Conservation (phyloP, 1,140 invertebrate genomes). For the Pectinophora gossypiella region DNA sequence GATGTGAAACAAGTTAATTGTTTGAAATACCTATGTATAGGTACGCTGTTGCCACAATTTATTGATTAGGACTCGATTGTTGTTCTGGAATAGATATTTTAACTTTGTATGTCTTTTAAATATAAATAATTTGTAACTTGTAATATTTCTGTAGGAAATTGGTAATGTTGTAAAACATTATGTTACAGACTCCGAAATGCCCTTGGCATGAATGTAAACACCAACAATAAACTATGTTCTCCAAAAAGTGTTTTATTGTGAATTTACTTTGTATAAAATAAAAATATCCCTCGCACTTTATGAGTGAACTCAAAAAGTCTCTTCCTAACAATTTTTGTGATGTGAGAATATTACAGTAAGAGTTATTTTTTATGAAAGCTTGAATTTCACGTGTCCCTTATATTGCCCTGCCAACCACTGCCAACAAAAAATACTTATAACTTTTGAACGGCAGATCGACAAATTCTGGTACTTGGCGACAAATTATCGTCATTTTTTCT, state of each 20-base stretch:
- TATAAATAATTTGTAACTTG: neutral
- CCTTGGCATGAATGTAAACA: neutral
- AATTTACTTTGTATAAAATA: too few species aligned
- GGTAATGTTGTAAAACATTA: neutral
- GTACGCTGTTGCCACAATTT: neutral
- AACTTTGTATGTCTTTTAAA: conserved; percentile 5
- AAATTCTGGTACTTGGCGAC: too few species aligned
- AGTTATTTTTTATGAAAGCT: too few species aligned
- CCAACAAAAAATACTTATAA: too few species aligned
- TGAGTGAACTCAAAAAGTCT: too few species aligned
- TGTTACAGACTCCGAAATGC: neutral
- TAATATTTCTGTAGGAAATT: neutral
- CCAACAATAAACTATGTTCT: neutral
- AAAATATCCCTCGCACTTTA: too few species aligned
- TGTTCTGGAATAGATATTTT: conserved; percentile 2
- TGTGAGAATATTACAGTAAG: too few species aligned
- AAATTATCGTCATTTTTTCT: too few species aligned
- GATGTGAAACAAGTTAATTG: neutral
- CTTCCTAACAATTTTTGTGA: too few species aligned
- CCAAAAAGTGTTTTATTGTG: neutral
- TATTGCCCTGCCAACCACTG: too few species aligned
- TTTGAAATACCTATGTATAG: neutral
- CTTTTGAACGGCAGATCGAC: too few species aligned
- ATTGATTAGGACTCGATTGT: neutral
- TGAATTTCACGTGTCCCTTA: too few species aligned